phyloP scores from a whole-genome alignment of 2,888 invertebrate species.

The Tenthredo distinguenda region DNA sequence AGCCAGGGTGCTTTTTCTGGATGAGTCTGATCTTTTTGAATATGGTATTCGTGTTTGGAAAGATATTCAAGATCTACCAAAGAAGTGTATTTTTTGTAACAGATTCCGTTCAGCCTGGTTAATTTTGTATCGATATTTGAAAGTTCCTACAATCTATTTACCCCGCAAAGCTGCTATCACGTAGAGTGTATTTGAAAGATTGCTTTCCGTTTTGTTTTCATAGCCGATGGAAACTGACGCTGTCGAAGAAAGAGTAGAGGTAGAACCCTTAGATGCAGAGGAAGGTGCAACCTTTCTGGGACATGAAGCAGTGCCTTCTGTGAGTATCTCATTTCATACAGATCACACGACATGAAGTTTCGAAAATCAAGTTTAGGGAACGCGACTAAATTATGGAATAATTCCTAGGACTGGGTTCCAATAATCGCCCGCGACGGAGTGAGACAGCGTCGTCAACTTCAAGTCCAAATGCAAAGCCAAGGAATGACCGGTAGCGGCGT shows the following conservation, averaged over 20 bases:
- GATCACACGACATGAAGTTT: background rate
- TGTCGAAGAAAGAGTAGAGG: slow-evolving; percentile 65
- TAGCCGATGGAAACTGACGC: slow-evolving; percentile 81
- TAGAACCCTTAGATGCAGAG: slow-evolving; percentile 62
- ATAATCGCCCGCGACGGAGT: slow-evolving; percentile 91
- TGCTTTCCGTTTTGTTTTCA: slow-evolving; percentile 33
- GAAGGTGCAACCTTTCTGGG: slow-evolving; percentile 72
- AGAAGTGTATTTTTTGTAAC: too few species aligned
- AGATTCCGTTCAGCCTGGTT: too few species aligned
- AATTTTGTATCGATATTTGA: too few species aligned
- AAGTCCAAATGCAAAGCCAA: slow-evolving; percentile 69
- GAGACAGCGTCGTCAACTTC: slow-evolving; percentile 83
- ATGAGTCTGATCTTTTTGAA: too few species aligned
- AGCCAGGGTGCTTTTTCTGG: too few species aligned
- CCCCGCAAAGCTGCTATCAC: too few species aligned
- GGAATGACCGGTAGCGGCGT: slow-evolving; percentile 66
- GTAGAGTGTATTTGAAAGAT: too few species aligned
- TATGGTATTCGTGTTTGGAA: too few species aligned
- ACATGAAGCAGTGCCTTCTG: slow-evolving; percentile 70
- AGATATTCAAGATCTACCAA: too few species aligned
- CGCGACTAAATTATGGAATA: background rate
- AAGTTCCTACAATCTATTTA: too few species aligned
- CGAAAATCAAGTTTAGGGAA: background rate
- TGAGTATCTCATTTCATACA: slow-evolving; percentile 59
- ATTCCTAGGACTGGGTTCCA: slow-evolving; percentile 89